Evolutionary conservation across 2,113 vertebrate species (phyloP).

Genomic region (Cyprinodon variegatus): DNA sequence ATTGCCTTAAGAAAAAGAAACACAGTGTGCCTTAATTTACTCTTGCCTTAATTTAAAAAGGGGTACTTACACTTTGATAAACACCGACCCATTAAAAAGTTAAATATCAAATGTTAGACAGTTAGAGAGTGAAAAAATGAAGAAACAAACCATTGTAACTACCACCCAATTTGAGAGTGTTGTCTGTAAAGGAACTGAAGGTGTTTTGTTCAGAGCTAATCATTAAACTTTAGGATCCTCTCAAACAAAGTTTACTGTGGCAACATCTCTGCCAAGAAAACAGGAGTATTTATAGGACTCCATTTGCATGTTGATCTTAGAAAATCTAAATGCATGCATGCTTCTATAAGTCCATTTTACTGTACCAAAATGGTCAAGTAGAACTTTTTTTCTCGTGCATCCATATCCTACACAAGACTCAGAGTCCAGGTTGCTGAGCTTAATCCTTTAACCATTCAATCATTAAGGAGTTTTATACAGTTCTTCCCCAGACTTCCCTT

Average conservation of each 20-base stretch:
- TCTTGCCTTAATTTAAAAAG: too few relatives aligned
- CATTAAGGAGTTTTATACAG: slow-evolving; percentile 77
- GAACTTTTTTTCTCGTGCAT: slow-evolving; percentile 29
- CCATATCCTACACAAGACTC: slow-evolving; percentile 50
- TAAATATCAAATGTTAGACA: background rate
- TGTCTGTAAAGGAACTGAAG: slow-evolving; percentile 31
- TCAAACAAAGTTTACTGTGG: slow-evolving; percentile 71
- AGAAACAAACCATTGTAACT: slow-evolving; percentile 7
- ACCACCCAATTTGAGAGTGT: slow-evolving; percentile 20
- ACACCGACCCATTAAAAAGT: background rate
- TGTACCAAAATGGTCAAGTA: slow-evolving; percentile 47
- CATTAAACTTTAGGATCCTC: slow-evolving; percentile 51
- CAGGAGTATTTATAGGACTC: slow-evolving; percentile 20
- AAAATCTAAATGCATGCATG: slow-evolving; percentile 13
- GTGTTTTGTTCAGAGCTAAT: slow-evolving; percentile 65
- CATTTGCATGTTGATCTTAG: slow-evolving; percentile 25
- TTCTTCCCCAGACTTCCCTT: slow-evolving; percentile 70
- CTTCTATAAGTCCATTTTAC: slow-evolving; percentile 19
- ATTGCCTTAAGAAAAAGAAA: too few relatives aligned
- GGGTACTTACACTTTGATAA: too few relatives aligned
- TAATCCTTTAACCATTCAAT: slow-evolving; percentile 83
- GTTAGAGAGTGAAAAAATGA: background rate
- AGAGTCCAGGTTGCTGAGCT: slow-evolving; percentile 67
- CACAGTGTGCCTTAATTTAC: too few relatives aligned
- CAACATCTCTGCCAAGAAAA: slow-evolving; percentile 42